Evolutionary conservation across 2,113 vertebrate genomes (phyloP).

Genomic region (Epinephelus cyanopodus): DNA sequence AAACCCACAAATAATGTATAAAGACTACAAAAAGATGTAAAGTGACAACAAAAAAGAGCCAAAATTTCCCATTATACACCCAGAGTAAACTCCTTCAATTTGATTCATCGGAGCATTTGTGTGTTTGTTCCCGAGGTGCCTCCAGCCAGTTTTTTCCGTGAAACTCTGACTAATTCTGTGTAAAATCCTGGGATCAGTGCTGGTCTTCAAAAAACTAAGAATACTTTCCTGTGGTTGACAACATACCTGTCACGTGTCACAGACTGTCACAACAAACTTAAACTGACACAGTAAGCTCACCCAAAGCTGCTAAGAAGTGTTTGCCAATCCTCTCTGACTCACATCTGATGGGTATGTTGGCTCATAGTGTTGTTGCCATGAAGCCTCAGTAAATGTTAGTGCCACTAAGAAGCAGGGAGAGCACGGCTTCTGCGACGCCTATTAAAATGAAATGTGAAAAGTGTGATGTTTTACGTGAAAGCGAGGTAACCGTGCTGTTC

Average conservation of each 20-base stretch:
- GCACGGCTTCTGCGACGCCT: not conserved
- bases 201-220: slow-evolving; percentile 1
- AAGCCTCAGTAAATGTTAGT: slow-evolving; percentile 13
- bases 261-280: slow-evolving; percentile 45
- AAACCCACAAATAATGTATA: no score
- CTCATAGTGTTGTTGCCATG: slow-evolving; percentile 27
- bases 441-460: not conserved
- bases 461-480: not conserved
- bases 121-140: not conserved
- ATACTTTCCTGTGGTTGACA: slow-evolving; percentile 29
- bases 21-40: no score
- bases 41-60: no score
- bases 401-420: not conserved
- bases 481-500: not conserved
- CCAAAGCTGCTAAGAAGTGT: slow-evolving; percentile 43
- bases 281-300: slow-evolving; percentile 21
- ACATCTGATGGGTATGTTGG: slow-evolving; percentile 38
- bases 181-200: not conserved
- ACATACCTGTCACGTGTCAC: slow-evolving; percentile 45
- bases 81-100: not conserved
- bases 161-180: slow-evolving; percentile 13
- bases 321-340: slow-evolving; percentile 37
- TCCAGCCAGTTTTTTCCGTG: not conserved
- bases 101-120: not conserved
- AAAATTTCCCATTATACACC: no score